phyloP scores from a whole-genome alignment of 2,113 vertebrate species.

The Perca schrenkii region DNA sequence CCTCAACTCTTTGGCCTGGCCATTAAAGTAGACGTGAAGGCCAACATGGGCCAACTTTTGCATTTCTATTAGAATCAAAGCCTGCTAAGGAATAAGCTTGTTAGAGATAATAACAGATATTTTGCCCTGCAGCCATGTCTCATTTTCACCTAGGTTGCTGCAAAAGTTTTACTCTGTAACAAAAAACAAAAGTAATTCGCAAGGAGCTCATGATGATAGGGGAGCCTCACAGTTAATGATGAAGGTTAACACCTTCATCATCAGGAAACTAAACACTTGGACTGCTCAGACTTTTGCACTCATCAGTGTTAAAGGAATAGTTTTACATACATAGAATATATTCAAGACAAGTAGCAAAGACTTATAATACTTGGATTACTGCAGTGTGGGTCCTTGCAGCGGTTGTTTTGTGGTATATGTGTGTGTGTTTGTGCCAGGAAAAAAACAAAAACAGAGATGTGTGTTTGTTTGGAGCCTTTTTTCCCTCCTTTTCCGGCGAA shows the following conservation, averaged over 20 bases:
- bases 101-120: constrained; percentile 81
- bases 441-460: constrained; percentile 49
- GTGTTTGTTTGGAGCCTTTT: constrained; percentile 63
- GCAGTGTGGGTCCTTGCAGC: constrained; percentile 20
- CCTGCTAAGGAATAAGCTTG: constrained; percentile 75
- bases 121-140: constrained; percentile 69
- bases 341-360: constrained; percentile 10
- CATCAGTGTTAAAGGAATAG: background rate
- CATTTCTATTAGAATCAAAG: constrained; percentile 78
- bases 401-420: constrained; percentile 10
- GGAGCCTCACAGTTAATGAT: constrained; percentile 38
- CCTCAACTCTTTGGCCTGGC: constrained; percentile 69
- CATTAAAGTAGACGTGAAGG: constrained; percentile 73
- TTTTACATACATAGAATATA: background rate
- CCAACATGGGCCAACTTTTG: constrained; percentile 68
- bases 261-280: background rate
- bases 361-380: constrained; percentile 9
- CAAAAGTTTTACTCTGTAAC: constrained; percentile 70
- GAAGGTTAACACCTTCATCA: constrained; percentile 7
- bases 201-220: constrained; percentile 23
- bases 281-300: background rate
- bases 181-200: constrained; percentile 53
- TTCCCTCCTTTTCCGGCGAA: constrained; percentile 39
- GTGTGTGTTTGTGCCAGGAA: constrained; percentile 14
- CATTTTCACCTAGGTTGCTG: constrained; percentile 51